Base-by-base conservation (phyloP, 1,140 invertebrate species). In the Drosophila simulans region DNA sequence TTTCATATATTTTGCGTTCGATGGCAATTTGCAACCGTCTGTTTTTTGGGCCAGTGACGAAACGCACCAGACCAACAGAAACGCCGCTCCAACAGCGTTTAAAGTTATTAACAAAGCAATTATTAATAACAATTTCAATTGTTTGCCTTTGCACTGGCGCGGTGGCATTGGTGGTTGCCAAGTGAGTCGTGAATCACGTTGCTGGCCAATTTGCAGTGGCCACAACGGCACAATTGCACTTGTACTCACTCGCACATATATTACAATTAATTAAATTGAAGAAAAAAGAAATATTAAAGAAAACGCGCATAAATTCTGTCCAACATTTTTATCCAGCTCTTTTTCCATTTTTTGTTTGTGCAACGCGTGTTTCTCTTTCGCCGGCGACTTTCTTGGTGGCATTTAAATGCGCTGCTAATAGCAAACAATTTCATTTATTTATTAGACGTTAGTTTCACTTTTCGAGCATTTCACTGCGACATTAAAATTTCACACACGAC, bases 351-450 rank as follows among this genome's bases (percentile, higher is more conserved):
- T 13, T 48, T 31, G 20, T 48, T 13, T 25, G 12, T 25, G 13
- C 45, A 48, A 4, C 55, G 51, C 71, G 46, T 71, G 37, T 71
- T 43, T 71, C 54, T 53, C 25, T 52, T 34, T 43, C 34, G 17
- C 22, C 31, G 11, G 27, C 43, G 7, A 53, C 63, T 82, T 79
- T 77, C 63, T 64, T 74, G 70, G 40, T 68, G 82, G 66, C 82
- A 85, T 88, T 82, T 86, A 83, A 88, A 86, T 86, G 83, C 82
- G 82, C 60, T 82, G 63, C 75, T 86, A 89, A 88, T 88, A 77
- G 79, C 79, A 89, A 88, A 88, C 83, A 88, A 89, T 88, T 89
- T 88, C 75, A 88, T 88, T 89, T 85, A 89, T 88, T 88, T 88
- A 89, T 88, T 89, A 83, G 80, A 72, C 65, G 65, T 77, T 79